Conservation (phyloP, 2,113 vertebrate genomes). For the Dasyprocta punctata region DNA sequence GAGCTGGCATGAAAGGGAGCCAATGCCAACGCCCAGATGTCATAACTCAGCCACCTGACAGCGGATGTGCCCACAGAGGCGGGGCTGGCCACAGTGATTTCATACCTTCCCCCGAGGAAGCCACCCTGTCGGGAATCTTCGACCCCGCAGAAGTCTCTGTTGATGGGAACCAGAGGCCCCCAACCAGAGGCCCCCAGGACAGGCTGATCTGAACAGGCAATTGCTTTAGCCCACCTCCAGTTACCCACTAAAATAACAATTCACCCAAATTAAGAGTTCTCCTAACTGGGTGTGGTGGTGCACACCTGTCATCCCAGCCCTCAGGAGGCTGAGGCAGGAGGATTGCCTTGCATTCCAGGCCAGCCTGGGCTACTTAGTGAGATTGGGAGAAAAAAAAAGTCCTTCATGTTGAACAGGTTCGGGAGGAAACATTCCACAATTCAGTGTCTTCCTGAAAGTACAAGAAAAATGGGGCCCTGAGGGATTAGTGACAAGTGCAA, state of each 20-base stretch:
- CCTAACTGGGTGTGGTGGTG: too few relatives aligned
- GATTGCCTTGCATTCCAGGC: not conserved
- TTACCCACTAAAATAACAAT: not conserved
- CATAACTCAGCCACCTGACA: not conserved
- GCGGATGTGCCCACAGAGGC: not conserved
- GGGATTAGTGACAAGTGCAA: not conserved
- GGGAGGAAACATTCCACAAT: not conserved
- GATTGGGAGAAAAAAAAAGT: not conserved
- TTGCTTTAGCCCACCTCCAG: not conserved
- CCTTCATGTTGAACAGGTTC: not conserved
- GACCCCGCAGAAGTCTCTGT: not conserved
- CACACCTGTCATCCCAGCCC: not conserved
- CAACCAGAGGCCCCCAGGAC: not conserved
- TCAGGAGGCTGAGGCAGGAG: not conserved
- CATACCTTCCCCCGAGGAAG: not conserved
- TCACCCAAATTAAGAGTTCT: not conserved
- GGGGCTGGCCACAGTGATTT: not conserved
- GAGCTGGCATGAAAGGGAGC: not conserved
- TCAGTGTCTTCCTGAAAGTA: not conserved
- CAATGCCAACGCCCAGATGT: not conserved
- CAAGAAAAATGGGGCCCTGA: not conserved
- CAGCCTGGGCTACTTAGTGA: not conserved
- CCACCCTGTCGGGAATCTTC: not conserved
- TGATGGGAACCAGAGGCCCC: not conserved
- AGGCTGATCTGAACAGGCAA: not conserved